A percentile compares a stretch with the other conserved stretches of the same genome.
phyloP scores from a whole-genome alignment of 92 coral and sea anemone species.

The Epizoanthus stellaris region DNA sequence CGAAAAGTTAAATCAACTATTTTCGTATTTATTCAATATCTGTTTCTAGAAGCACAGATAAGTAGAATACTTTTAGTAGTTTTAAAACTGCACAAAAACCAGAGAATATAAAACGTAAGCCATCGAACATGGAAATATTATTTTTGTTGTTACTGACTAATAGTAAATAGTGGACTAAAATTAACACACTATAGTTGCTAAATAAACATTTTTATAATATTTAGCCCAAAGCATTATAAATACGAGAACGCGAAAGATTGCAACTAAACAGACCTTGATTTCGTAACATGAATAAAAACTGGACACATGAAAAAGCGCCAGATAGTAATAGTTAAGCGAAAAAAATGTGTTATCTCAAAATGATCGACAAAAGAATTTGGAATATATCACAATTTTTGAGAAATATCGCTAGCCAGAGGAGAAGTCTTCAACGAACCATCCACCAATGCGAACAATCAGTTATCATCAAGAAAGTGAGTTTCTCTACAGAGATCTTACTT shows the following conservation, averaged over 20 bases:
- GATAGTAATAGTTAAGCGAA: no score
- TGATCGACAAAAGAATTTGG: background rate
- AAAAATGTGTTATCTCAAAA: background rate
- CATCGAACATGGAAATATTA: background rate
- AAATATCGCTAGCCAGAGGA: no score
- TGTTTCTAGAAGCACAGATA: no score
- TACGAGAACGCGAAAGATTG: no score
- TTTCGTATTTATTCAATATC: no score
- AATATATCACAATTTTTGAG: background rate
- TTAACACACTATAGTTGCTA: slow-evolving; percentile 9
- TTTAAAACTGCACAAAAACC: no score
- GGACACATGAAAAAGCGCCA: background rate
- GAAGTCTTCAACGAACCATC: no score
- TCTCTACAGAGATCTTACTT: background rate
- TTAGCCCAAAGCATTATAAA: background rate
- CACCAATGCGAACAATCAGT: background rate
- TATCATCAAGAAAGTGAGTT: background rate
- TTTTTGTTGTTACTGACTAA: background rate
- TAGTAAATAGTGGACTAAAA: background rate
- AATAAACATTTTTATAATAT: slow-evolving; percentile 32
- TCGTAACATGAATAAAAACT: background rate
- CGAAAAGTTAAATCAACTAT: no score
- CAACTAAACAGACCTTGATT: background rate
- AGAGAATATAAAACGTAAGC: no score
- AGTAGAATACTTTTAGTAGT: no score